A percentile compares a stretch with the other conserved stretches of the same genome.
Evolutionary conservation across 2,797 vertebrate genomes (phyloP).

Genomic region (Cirrhinus mrigala): DNA sequence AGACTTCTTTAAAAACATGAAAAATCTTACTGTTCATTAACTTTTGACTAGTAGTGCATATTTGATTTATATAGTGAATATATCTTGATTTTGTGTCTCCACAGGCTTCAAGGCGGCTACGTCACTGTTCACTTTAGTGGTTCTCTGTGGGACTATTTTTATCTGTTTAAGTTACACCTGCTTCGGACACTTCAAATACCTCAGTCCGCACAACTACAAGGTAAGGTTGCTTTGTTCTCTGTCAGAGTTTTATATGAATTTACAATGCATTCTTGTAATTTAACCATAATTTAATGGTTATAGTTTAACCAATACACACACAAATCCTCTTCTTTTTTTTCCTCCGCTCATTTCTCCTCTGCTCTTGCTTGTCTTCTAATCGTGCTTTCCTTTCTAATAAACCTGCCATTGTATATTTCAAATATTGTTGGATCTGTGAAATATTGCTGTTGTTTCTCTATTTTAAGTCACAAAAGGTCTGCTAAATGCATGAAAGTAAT

Average conservation of each 20-base stretch:
- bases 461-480: background rate
- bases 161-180: constrained; percentile 85
- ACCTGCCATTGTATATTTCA: background rate
- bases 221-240: constrained; percentile 69
- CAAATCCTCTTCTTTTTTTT: background rate
- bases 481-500: background rate
- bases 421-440: background rate
- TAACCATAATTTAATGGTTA: background rate
- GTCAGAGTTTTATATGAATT: background rate
- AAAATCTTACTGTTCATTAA: no score
- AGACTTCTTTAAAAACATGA: no score
- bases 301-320: background rate
- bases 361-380: background rate
- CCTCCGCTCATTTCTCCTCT: background rate
- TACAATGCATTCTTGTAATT: background rate
- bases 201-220: constrained; percentile 90
- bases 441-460: background rate
- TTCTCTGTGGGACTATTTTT: constrained; percentile 84
- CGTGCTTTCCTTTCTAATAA: background rate
- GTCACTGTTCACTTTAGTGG: constrained; percentile 89
- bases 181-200: constrained; percentile 91
- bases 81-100: constrained; percentile 5
- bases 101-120: constrained; percentile 86
- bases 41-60: no score
- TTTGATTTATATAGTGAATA: background rate